A percentile compares a stretch with the other conserved stretches of the same genome.
phyloP scores from a whole-genome alignment of 2,888 invertebrate genomes.

The Aleiodes leptofemur region DNA sequence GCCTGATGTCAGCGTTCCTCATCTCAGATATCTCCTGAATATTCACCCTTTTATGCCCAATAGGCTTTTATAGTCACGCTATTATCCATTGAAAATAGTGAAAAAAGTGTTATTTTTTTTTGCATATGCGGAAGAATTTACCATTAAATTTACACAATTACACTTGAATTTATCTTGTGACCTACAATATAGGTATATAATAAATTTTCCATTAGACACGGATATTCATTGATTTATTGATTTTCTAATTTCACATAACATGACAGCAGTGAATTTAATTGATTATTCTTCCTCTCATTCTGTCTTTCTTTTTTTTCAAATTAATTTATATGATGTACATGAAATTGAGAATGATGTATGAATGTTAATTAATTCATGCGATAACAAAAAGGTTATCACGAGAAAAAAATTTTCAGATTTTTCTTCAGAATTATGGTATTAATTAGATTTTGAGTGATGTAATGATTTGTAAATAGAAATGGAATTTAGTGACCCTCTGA shows the following conservation, averaged over 20 bases:
- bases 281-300: not conserved
- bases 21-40: slow-evolving; percentile 49
- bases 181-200: not conserved
- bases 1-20: slow-evolving; percentile 54
- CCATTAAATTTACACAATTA: slow-evolving; percentile 1
- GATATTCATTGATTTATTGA: slow-evolving; percentile 26
- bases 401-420: too few relatives aligned
- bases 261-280: slow-evolving; percentile 7
- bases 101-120: not conserved
- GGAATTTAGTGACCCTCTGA: too few relatives aligned
- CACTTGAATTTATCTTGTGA: slow-evolving; percentile 11
- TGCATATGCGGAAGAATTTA: not conserved
- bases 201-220: slow-evolving; percentile 1
- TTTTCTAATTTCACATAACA: slow-evolving; percentile 12
- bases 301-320: not conserved
- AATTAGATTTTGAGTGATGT: too few relatives aligned
- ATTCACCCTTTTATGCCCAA: slow-evolving; percentile 30
- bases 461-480: too few relatives aligned
- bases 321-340: too few relatives aligned
- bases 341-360: too few relatives aligned
- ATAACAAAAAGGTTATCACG: too few relatives aligned
- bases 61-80: slow-evolving; percentile 8
- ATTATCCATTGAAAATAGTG: slow-evolving; percentile 24
- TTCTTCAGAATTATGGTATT: too few relatives aligned
- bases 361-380: too few relatives aligned